These are phyloP conservation scores for Rhamphomyia laevipes DNA, from an alignment of 2,888 invertebrate species.

Conservation along the genomic window DNA sequence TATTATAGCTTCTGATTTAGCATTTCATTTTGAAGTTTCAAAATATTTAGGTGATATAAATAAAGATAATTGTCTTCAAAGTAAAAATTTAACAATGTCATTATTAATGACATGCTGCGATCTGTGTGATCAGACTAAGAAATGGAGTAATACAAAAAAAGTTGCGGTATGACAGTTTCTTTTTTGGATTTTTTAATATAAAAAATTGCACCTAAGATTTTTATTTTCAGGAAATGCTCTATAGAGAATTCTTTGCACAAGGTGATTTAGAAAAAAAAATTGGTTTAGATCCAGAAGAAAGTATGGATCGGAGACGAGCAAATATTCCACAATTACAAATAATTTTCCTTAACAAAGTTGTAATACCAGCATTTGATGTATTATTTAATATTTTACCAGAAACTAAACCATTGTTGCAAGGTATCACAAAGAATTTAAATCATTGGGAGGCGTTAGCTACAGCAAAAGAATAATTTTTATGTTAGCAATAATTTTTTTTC, in stretches of 20 bases:
- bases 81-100: constrained; percentile 51
- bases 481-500: no score
- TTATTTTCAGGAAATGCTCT: constrained; percentile 48
- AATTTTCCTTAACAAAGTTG: constrained; percentile 44
- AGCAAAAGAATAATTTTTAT: no score
- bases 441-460: no score
- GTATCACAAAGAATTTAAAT: constrained; percentile 11
- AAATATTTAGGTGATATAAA: constrained; percentile 34
- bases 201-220: no score
- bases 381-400: constrained; percentile 12
- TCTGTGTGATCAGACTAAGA: constrained; percentile 74
- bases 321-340: constrained; percentile 73
- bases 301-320: constrained; percentile 74
- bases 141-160: constrained; percentile 28
- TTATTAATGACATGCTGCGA: constrained; percentile 79
- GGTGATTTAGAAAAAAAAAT: constrained; percentile 73
- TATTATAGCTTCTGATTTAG: constrained; percentile 71
- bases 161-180: constrained; percentile 41
- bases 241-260: constrained; percentile 78
- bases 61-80: constrained; percentile 37
- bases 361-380: constrained; percentile 15
- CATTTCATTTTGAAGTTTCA: constrained; percentile 54
- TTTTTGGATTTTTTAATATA: constrained; percentile 13
- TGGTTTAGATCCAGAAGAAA: constrained; percentile 56
- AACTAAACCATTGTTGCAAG: constrained; percentile 10